phyloP scores from a whole-genome alignment of 2,797 vertebrate species.

The Pampus argenteus region DNA sequence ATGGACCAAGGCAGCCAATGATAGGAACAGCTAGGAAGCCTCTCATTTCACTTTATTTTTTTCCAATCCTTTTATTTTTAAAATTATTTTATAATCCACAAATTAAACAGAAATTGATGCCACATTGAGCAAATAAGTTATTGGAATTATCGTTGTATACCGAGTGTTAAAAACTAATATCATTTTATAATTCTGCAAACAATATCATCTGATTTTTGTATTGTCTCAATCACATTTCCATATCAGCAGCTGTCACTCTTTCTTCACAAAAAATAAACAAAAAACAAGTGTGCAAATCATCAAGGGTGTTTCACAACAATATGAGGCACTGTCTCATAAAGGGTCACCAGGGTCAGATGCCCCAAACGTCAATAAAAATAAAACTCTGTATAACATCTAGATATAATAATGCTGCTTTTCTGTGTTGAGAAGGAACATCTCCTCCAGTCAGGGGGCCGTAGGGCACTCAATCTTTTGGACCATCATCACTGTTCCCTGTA shows the following conservation, averaged over 20 bases:
- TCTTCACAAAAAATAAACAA: conserved; percentile 36
- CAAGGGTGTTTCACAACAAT: conserved; percentile 70
- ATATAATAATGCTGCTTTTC: conserved; percentile 67
- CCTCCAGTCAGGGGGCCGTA: conserved; percentile 25
- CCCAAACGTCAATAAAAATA: conserved; percentile 76
- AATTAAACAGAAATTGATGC: conserved; percentile 44
- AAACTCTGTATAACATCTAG: conserved; percentile 79
- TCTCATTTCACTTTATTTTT: conserved; percentile 34
- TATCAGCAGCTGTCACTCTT: conserved; percentile 50
- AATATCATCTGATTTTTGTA: conserved; percentile 41
- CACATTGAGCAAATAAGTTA: conserved; percentile 70
- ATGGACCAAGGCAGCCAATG: conserved; percentile 76
- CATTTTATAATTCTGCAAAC: conserved; percentile 57
- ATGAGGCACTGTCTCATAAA: conserved; percentile 84
- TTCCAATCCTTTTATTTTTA: conserved; percentile 32
- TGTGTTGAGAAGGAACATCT: conserved; percentile 66
- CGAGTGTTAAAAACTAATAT: conserved; percentile 60
- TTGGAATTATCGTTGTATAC: conserved; percentile 50
- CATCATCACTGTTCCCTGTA: conserved; percentile 84
- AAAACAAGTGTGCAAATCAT: conserved; percentile 69
- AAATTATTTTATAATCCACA: conserved; percentile 44
- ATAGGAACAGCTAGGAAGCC: conserved; percentile 68
- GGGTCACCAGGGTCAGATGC: conserved; percentile 68
- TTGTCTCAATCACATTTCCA: conserved; percentile 40
- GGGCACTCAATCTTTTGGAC: conserved; percentile 79